Evolutionary conservation across 1,140 invertebrate species (phyloP).

Genomic region (Eurytemora carolleeae): DNA sequence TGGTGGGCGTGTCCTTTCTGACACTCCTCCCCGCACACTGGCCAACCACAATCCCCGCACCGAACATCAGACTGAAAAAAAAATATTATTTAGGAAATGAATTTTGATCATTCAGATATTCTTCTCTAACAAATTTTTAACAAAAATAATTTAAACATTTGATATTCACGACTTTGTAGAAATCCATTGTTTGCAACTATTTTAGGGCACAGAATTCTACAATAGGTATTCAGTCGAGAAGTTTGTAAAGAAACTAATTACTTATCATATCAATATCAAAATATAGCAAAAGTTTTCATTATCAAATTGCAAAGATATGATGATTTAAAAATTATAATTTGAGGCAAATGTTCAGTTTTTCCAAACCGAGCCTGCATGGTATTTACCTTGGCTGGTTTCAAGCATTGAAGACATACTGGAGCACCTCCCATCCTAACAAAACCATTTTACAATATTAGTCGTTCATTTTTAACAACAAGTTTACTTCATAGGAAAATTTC

Average conservation of each 20-base stretch:
- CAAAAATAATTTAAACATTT: not conserved
- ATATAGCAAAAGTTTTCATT: not conserved
- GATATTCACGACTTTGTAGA: not conserved
- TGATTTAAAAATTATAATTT: too few relatives aligned
- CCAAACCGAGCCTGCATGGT: too few relatives aligned
- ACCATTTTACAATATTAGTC: not conserved
- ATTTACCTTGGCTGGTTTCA: constrained; percentile 1
- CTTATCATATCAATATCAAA: not conserved
- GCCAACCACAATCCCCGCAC: constrained; percentile 6
- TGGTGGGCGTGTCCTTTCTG: not conserved
- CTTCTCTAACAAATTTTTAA: not conserved
- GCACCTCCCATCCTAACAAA: constrained; percentile 1
- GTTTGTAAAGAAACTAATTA: not conserved
- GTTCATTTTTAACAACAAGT: not conserved
- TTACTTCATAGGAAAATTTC: too few relatives aligned
- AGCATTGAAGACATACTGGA: constrained; percentile 9
- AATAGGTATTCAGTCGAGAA: not conserved
- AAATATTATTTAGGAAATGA: not conserved
- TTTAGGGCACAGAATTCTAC: too few relatives aligned
- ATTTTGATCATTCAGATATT: not conserved
- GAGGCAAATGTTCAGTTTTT: too few relatives aligned
- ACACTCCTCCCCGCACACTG: constrained; percentile 6
- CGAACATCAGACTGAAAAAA: not conserved
- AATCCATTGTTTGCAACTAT: not conserved
- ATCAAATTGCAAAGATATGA: not conserved